These are phyloP conservation scores for Brienomyrus brachyistius DNA, from an alignment of 2,113 vertebrate species.

Conservation along the genomic window DNA sequence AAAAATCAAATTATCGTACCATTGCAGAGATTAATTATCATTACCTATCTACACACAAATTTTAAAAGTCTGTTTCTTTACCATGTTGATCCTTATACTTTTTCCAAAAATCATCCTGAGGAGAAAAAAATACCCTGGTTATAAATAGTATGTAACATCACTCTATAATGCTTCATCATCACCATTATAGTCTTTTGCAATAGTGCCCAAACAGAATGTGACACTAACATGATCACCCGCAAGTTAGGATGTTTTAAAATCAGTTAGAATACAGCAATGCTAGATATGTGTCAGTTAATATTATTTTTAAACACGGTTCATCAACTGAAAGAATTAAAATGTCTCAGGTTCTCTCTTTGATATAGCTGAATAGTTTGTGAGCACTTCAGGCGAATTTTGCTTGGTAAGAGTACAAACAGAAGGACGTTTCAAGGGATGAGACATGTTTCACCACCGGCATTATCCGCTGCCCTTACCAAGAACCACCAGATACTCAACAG, in stretches of 20 bases:
- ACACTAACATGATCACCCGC: background rate
- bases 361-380: background rate
- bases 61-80: slow-evolving; percentile 28
- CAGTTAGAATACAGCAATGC: background rate
- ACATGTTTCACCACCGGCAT: background rate
- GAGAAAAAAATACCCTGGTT: background rate
- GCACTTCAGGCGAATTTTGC: background rate
- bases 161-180: background rate
- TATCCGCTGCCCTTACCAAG: background rate
- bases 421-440: background rate
- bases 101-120: slow-evolving; percentile 41
- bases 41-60: background rate
- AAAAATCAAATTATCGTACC: background rate
- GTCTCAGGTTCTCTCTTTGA: background rate
- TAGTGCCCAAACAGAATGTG: background rate
- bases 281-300: background rate
- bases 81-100: slow-evolving; percentile 38
- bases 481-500: background rate
- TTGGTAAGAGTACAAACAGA: background rate
- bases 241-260: background rate
- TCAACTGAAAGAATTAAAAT: background rate
- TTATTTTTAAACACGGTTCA: background rate
- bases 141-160: background rate
- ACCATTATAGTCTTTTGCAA: background rate
- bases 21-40: background rate